Percentiles rank a stretch among this genome's conserved stretches.
Evolutionary conservation across 2,888 invertebrate species (phyloP).

Genomic region (Allacma fusca): DNA sequence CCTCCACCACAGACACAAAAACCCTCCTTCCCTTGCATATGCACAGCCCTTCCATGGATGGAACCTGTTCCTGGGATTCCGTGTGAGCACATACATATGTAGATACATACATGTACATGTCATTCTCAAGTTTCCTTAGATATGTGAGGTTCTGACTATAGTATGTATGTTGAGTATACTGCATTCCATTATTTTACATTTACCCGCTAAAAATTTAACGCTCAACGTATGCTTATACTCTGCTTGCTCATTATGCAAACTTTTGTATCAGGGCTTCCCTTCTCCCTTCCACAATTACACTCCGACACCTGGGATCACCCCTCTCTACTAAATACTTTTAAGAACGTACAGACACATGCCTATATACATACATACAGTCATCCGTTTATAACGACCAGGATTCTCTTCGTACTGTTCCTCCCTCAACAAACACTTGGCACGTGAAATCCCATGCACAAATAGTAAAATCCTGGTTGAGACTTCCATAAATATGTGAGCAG

Average conservation of each 20-base stretch:
- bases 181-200: background rate
- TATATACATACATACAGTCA: no score
- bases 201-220: constrained; percentile 4
- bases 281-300: constrained; percentile 42
- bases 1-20: constrained; percentile 40
- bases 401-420: no score
- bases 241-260: constrained; percentile 56
- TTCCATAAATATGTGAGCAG: no score
- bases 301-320: constrained; percentile 50
- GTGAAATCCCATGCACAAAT: no score
- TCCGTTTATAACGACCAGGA: no score
- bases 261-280: constrained; percentile 45
- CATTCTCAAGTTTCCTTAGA: background rate
- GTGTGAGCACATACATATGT: no score
- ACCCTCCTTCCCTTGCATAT: background rate
- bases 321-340: background rate
- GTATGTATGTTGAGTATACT: no score
- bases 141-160: background rate
- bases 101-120: no score
- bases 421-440: no score
- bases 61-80: no score
- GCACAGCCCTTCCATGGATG: background rate
- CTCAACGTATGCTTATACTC: constrained; percentile 14
- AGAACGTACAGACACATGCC: no score
- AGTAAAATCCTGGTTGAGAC: no score